Evolutionary conservation across 2,888 invertebrate species (phyloP).

Genomic region (Rhyacophila evoluta): DNA sequence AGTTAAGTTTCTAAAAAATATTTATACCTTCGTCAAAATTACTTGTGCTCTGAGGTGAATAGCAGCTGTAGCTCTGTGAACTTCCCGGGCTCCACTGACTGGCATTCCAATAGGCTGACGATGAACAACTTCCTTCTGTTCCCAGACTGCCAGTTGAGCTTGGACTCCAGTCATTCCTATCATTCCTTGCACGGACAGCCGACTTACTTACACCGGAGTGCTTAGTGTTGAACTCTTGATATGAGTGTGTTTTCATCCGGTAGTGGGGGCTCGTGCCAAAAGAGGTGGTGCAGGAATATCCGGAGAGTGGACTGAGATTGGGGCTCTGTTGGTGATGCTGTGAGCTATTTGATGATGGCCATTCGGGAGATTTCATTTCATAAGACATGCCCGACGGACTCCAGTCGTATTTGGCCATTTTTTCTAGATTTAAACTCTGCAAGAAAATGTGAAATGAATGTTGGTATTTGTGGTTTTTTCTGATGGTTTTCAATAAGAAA

Average conservation of each 20-base stretch:
- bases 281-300: constrained; percentile 59
- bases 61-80: constrained; percentile 63
- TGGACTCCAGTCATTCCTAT: constrained; percentile 66
- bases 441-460: no score
- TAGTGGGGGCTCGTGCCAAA: constrained; percentile 34
- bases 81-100: constrained; percentile 72
- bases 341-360: constrained; percentile 57
- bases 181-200: constrained; percentile 60
- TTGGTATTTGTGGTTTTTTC: no score
- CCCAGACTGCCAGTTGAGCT: constrained; percentile 64
- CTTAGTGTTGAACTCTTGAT: constrained; percentile 19
- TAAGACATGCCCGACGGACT: constrained; percentile 64
- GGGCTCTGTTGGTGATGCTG: constrained; percentile 58
- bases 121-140: constrained; percentile 60
- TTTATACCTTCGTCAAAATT: constrained; percentile 48
- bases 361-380: constrained; percentile 66
- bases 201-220: background rate
- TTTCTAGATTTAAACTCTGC: constrained; percentile 62
- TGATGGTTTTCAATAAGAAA: no score
- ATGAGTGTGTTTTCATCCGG: background rate
- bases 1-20: no score
- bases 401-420: constrained; percentile 66
- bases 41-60: constrained; percentile 63
- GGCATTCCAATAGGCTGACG: constrained; percentile 64
- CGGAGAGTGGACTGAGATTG: constrained; percentile 61